Conservation (phyloP, 1,140 invertebrate species). For the Drosophila watanabei region DNA sequence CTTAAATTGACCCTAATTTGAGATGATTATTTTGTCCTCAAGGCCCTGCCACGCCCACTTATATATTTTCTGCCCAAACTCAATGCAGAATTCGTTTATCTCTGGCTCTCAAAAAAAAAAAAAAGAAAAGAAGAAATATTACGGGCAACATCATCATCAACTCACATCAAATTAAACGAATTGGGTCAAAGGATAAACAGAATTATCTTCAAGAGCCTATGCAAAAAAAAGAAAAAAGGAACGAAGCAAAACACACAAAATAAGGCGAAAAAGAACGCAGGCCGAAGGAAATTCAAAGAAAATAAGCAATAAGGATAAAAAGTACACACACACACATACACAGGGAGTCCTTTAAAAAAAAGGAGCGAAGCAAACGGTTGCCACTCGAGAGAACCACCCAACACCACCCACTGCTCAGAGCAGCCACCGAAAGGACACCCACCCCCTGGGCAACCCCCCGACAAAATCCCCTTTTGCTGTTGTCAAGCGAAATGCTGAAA, state of each 20-base stretch:
- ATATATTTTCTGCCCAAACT: conserved; percentile 9
- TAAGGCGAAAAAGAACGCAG: neutral
- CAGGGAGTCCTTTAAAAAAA: conserved; percentile 42
- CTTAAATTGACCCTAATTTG: conserved; percentile 10
- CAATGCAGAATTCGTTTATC: conserved; percentile 24
- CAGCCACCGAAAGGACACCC: conserved; percentile 24
- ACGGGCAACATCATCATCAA: conserved; percentile 38
- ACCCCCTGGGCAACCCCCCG: neutral
- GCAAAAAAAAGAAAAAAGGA: conserved; percentile 32
- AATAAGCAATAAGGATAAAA: conserved; percentile 35
- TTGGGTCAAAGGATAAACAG: conserved; percentile 82
- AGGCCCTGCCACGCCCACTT: conserved; percentile 16
- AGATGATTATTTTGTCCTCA: neutral
- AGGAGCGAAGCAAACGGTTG: conserved; percentile 68
- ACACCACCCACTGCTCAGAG: conserved; percentile 4
- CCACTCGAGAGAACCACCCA: conserved; percentile 56
- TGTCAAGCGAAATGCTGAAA: conserved; percentile 71
- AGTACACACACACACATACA: conserved; percentile 27
- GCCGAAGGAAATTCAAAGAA: conserved; percentile 37
- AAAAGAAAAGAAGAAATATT: neutral
- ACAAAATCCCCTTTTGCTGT: conserved; percentile 33
- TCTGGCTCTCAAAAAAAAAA: neutral
- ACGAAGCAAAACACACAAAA: conserved; percentile 5
- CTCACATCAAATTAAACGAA: conserved; percentile 73
- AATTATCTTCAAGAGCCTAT: conserved; percentile 82